Evolutionary conservation across 2,888 invertebrate genomes (phyloP), one percentile per base, ranked within the genome.

Genomic region (Villa cingulata): DNA sequence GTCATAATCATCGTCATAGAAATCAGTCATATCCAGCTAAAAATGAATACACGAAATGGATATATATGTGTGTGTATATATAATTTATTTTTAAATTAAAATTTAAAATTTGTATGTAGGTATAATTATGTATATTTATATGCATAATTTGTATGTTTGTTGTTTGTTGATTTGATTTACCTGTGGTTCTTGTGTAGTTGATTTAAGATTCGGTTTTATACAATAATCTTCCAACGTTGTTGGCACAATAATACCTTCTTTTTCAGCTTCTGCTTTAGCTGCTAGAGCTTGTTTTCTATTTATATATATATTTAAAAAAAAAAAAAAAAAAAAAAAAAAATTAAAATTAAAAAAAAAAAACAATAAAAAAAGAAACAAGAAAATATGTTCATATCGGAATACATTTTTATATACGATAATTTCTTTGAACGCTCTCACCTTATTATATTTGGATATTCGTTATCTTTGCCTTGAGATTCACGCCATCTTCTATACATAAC

Each of bases 401-500:
- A n/a, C n/a, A n/a, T n/a, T n/a, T n/a, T n/a, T n/a, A n/a, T n/a
- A n/a, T n/a, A n/a, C n/a, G n/a, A n/a, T n/a, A n/a, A n/a, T n/a
- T n/a, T n/a, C n/a, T n/a, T n/a, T n/a, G n/a, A n/a, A n/a, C n/a
- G 10, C 12, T 32, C 12, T 63, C 65, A 91, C 92, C 89, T 86
- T 70, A 96, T 96, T 61, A 98, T 96, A 72, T 94, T 95, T 72
- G 95, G 96, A 73, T 98, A 98, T 73, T 98, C 97, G 72, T 94
- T 95, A 72, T 96, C 94, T 72, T 86, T 86, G 56, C 95, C 95
- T 75, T 92, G 91, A 59, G 95, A 92, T 62, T 97, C 96, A 61
- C 91, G 86, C 95, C 95, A 98, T 69, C 94, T 85, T 63, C 97
- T 80, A 71, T 95, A 98, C 95, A 97, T 97, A 50, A 98, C 97